Conservation (phyloP, 2,888 invertebrate species). For the Synanthedon myopaeformis region DNA sequence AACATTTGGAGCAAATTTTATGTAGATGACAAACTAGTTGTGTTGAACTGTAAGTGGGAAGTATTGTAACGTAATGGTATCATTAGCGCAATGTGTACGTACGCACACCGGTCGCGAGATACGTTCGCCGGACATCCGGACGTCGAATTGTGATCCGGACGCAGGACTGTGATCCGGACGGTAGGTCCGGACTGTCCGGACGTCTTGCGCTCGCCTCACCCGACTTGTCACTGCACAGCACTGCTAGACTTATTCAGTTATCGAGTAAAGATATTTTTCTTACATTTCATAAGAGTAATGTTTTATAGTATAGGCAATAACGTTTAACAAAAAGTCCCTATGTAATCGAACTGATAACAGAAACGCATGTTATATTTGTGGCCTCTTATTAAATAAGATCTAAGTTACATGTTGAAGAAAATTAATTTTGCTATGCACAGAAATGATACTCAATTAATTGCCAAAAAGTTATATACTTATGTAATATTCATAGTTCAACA, state of each 20-base stretch:
- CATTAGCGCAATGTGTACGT: slow-evolving; percentile 63
- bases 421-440: slow-evolving; percentile 71
- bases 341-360: slow-evolving; percentile 69
- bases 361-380: slow-evolving; percentile 71
- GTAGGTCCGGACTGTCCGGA: background rate
- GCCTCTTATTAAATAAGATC: slow-evolving; percentile 70
- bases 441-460: slow-evolving; percentile 73
- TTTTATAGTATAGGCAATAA: slow-evolving; percentile 66
- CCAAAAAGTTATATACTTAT: slow-evolving; percentile 67
- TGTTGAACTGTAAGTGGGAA: slow-evolving; percentile 65
- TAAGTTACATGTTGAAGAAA: slow-evolving; percentile 70
- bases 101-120: slow-evolving; percentile 45
- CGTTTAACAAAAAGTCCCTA: slow-evolving; percentile 68
- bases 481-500: slow-evolving; percentile 67
- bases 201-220: slow-evolving; percentile 15
- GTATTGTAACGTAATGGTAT: slow-evolving; percentile 56
- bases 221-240: slow-evolving; percentile 61
- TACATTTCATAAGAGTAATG: slow-evolving; percentile 65
- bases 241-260: slow-evolving; percentile 68
- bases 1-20: slow-evolving; percentile 70
- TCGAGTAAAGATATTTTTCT: slow-evolving; percentile 67
- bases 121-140: slow-evolving; percentile 7
- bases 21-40: slow-evolving; percentile 67
- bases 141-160: background rate
- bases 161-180: slow-evolving; percentile 1